Evolutionary conservation across 2,888 invertebrate species (phyloP).

Genomic region (Anarsia innoxiella): DNA sequence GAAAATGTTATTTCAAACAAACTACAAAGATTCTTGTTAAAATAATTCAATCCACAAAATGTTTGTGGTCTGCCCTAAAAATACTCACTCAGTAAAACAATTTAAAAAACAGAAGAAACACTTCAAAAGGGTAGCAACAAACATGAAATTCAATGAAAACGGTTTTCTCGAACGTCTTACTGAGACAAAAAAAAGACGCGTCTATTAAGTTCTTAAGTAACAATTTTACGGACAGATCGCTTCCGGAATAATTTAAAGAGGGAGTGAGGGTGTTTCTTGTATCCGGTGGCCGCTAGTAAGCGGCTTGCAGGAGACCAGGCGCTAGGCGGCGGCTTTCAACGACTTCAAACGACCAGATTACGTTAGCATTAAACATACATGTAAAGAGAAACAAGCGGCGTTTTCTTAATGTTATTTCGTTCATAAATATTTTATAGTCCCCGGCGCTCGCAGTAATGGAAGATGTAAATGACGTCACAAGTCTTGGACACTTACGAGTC

Average conservation of each 20-base stretch:
- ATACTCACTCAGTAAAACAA: constrained; percentile 6
- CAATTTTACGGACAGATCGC: constrained; percentile 50
- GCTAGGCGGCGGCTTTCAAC: constrained; percentile 43
- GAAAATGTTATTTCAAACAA: too few species aligned
- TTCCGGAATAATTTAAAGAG: constrained; percentile 47
- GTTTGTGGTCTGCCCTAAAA: too few species aligned
- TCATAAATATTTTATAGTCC: constrained; percentile 61
- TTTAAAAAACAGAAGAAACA: constrained; percentile 11
- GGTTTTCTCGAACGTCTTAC: constrained; percentile 35
- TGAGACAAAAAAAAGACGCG: constrained; percentile 43
- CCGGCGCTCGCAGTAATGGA: constrained; percentile 40
- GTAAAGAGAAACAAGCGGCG: constrained; percentile 45
- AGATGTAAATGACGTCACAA: constrained; percentile 53
- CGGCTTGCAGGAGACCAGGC: constrained; percentile 29
- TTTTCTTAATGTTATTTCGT: constrained; percentile 62
- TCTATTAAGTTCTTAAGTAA: constrained; percentile 52
- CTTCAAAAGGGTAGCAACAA: constrained; percentile 20
- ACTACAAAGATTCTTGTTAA: too few species aligned
- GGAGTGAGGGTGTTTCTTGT: constrained; percentile 15
- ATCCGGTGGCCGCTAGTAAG: constrained; percentile 34
- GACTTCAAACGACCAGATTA: constrained; percentile 59
- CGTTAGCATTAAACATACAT: constrained; percentile 64
- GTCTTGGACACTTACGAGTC: constrained; percentile 16
- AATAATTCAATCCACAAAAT: too few species aligned
- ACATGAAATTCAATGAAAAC: constrained; percentile 35